Conservation (phyloP, 2,113 vertebrate genomes). For the Limanda limanda region DNA sequence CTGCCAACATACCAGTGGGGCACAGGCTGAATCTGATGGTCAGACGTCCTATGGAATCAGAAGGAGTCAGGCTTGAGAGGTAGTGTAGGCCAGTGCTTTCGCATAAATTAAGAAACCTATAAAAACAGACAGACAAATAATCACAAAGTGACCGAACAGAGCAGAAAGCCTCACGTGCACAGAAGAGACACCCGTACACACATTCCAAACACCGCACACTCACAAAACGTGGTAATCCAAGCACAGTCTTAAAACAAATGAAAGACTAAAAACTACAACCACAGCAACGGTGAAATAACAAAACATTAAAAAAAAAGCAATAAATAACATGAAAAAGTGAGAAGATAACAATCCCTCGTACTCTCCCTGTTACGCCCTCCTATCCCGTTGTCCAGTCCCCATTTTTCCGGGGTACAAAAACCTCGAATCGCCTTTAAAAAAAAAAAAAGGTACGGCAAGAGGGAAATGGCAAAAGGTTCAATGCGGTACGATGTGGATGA, state of each 20-base stretch:
- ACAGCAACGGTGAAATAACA: slow-evolving; percentile 46
- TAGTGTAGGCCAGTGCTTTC: slow-evolving; percentile 75
- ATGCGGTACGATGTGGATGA: slow-evolving; percentile 82
- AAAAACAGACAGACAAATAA: slow-evolving; percentile 64
- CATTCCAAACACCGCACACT: slow-evolving; percentile 56
- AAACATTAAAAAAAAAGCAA: slow-evolving; percentile 12
- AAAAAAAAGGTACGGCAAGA: slow-evolving; percentile 79
- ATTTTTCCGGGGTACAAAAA: slow-evolving; percentile 78
- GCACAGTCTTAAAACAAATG: slow-evolving; percentile 54
- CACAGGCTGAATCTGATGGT: slow-evolving; percentile 61
- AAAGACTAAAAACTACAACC: slow-evolving; percentile 68
- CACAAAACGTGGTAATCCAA: slow-evolving; percentile 59
- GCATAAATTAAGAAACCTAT: slow-evolving; percentile 63
- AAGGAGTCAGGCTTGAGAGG: slow-evolving; percentile 76
- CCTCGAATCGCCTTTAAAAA: slow-evolving; percentile 71
- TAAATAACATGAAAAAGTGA: slow-evolving; percentile 67
- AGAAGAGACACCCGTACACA: slow-evolving; percentile 44
- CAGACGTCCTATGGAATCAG: slow-evolving; percentile 74
- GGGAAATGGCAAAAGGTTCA: slow-evolving; percentile 84
- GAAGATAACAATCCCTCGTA: slow-evolving; percentile 67
- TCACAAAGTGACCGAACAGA: slow-evolving; percentile 63
- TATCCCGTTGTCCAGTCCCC: slow-evolving; percentile 74
- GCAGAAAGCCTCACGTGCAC: slow-evolving; percentile 43
- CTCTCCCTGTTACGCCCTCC: slow-evolving; percentile 68
- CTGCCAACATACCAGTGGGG: slow-evolving; percentile 73